Conservation (phyloP, 2,797 vertebrate species). For the Enteromius trimaculatus region DNA sequence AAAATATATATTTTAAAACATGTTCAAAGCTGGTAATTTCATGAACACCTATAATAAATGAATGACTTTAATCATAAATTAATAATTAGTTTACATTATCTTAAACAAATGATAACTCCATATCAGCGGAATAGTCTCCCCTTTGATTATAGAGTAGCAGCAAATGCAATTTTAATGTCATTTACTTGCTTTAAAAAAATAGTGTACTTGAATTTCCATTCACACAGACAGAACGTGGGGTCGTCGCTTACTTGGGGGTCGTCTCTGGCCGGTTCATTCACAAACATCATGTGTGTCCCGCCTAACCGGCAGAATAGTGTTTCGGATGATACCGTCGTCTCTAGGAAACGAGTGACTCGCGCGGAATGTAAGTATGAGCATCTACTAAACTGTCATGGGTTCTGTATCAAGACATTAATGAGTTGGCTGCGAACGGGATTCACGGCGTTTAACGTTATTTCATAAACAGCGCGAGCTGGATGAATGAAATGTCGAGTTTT, state of each 20-base stretch:
- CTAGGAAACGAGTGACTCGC: neutral
- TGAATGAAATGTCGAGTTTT: neutral
- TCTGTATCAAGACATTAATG: neutral
- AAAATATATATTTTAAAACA: neutral
- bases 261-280: neutral
- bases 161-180: neutral
- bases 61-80: neutral
- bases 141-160: neutral
- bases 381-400: neutral
- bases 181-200: neutral
- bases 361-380: slow-evolving; percentile 6
- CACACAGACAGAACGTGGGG: neutral
- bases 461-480: neutral
- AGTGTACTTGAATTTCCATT: neutral
- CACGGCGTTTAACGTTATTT: neutral
- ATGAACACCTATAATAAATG: neutral
- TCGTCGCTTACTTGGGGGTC: neutral
- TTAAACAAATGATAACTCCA: neutral
- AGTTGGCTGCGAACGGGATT: neutral
- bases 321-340: neutral
- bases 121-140: neutral
- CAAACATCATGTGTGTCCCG: neutral
- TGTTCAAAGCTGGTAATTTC: neutral
- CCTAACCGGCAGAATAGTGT: neutral
- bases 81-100: neutral